Evolutionary conservation across 30 jellyfish, hydroid and myxozoan species (phyloP), one percentile per base, ranked within the genome.

Genomic region (Turritopsis dohrnii): DNA sequence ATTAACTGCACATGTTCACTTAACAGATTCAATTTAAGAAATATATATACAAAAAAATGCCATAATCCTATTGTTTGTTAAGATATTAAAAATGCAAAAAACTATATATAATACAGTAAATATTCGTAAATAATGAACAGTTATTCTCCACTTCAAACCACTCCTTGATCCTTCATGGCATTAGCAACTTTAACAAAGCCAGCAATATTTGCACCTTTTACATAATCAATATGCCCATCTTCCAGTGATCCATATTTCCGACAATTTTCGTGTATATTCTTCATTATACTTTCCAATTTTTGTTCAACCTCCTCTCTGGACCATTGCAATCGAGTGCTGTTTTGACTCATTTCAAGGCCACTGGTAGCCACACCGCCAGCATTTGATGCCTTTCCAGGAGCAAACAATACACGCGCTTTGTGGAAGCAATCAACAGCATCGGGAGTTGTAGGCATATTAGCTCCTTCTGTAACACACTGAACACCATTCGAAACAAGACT

Each of bases 281-380:
- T 66, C 97, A 90, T 90, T 19, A 90, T 90, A 4, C 53, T 75
- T 26, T 83, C 86, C 82, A 90, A 65, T 72, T 90, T 90, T 29
- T 16, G 94, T 74, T 90, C 97, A 72, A 90, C 97, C 66, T 90
- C 96, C 53, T 86, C 90, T 81, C 84, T 77, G 0, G 88, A 20
- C 97, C 97, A 90, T 26, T 82, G 90, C 28, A 84, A 8, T 53
- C 97, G 92, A 72, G 75, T 83, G 90, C 97, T 90, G 75, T 90
- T 90, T 79, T 90, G 97, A 52, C 97, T 90, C 97, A 90, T 90
- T 80, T 90, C 97, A 71, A 90, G 93, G 7, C 97, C 97, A 80
- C 97, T 90, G 28, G 84, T 93, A 8, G 97, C 96, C 13, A 90
- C 97, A 28, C 97, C 97, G 18, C 97, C 97, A 18, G 97, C 97